Conservation (phyloP, 1,140 invertebrate genomes). For the Brachionus plicatilis region DNA sequence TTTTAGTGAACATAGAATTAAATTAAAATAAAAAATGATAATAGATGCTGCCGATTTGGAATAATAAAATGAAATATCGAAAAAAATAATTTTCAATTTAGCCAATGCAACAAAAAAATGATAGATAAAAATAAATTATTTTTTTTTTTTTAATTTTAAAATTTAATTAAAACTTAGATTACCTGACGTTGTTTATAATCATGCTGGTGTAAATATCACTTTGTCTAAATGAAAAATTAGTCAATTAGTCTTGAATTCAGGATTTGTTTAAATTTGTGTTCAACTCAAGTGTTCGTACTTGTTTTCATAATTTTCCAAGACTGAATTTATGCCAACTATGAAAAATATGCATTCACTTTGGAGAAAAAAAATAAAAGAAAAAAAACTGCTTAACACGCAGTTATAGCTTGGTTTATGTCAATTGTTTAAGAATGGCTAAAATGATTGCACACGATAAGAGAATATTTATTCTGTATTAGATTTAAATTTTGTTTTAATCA, state of each 20-base stretch:
- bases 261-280: neutral
- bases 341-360: neutral
- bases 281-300: neutral
- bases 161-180: neutral
- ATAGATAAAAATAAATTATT: neutral
- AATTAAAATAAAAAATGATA: constrained; percentile 6
- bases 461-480: neutral
- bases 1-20: neutral
- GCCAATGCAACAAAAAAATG: neutral
- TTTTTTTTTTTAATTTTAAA: neutral
- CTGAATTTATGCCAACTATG: neutral
- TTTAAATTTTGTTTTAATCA: neutral
- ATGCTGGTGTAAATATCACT: neutral
- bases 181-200: constrained; percentile 18
- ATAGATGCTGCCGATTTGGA: neutral
- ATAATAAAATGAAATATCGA: neutral
- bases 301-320: neutral
- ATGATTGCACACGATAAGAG: neutral
- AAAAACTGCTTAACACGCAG: neutral
- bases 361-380: neutral
- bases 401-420: neutral
- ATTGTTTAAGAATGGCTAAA: neutral
- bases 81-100: neutral
- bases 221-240: neutral
- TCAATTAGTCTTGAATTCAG: neutral